These are phyloP conservation scores for Trogon melanurus DNA, from an alignment of 2,113 vertebrate species.

Conservation along the genomic window DNA sequence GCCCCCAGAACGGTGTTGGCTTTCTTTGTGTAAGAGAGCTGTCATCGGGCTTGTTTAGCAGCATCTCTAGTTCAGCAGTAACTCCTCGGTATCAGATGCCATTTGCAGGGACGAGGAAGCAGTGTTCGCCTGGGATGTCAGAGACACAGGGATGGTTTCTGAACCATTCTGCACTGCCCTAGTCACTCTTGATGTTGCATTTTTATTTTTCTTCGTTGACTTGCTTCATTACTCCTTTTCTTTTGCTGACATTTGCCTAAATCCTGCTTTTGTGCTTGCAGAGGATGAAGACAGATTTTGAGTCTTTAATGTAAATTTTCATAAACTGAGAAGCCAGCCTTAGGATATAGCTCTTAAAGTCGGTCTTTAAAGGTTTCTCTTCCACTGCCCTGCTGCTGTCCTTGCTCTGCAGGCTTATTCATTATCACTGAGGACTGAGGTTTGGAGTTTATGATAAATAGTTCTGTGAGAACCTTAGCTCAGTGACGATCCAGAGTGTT, in stretches of 20 bases:
- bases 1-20: neutral
- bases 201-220: neutral
- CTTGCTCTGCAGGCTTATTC: neutral
- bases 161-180: neutral
- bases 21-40: neutral
- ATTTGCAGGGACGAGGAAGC: neutral
- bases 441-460: neutral
- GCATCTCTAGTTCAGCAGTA: neutral
- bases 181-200: neutral
- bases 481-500: neutral
- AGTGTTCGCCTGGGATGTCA: neutral
- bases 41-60: neutral
- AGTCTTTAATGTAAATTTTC: neutral
- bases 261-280: neutral
- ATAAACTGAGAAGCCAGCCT: neutral
- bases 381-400: neutral
- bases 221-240: neutral
- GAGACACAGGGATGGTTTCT: neutral
- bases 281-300: conserved; percentile 1
- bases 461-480: neutral
- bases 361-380: neutral
- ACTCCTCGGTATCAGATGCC: neutral
- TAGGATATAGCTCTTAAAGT: neutral
- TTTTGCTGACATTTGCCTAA: neutral
- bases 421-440: neutral